These are phyloP conservation scores for Taxidea taxus DNA, from an alignment of 2,113 vertebrate species.

Conservation along the genomic window DNA sequence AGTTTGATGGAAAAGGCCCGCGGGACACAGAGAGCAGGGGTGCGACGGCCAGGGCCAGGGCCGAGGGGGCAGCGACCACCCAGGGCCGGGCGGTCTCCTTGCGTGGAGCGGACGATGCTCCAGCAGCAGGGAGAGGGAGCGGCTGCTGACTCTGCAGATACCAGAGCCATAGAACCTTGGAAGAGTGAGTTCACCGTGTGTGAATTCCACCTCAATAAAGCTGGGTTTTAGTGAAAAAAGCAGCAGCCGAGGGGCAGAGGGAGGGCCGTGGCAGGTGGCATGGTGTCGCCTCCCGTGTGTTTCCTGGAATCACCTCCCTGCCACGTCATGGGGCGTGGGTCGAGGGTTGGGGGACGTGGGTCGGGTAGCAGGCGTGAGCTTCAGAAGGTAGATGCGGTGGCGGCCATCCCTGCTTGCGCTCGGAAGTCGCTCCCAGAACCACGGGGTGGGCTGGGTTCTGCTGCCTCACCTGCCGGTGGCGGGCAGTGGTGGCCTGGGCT, in stretches of 20 bases:
- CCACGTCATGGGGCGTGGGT: no score
- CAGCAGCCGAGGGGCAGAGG: not conserved
- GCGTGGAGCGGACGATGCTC: not conserved
- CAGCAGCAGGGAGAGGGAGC: accelerated
- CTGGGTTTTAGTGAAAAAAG: no score
- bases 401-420: accelerated
- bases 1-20: not conserved
- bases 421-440: no score
- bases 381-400: accelerated
- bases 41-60: not conserved
- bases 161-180: not conserved
- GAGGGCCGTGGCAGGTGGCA: not conserved
- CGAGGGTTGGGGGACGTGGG: no score
- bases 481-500: no score
- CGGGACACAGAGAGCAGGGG: not conserved
- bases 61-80: accelerated
- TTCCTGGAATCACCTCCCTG: no score
- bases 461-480: no score
- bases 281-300: accelerated
- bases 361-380: not conserved
- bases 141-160: accelerated
- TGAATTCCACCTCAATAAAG: not conserved
- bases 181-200: not conserved
- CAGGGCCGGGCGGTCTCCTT: accelerated
- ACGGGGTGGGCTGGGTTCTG: no score